Percentiles rank a stretch among this genome's conserved stretches.
Evolutionary conservation across 2,888 invertebrate species (phyloP).

Genomic region (Malacosoma neustria): DNA sequence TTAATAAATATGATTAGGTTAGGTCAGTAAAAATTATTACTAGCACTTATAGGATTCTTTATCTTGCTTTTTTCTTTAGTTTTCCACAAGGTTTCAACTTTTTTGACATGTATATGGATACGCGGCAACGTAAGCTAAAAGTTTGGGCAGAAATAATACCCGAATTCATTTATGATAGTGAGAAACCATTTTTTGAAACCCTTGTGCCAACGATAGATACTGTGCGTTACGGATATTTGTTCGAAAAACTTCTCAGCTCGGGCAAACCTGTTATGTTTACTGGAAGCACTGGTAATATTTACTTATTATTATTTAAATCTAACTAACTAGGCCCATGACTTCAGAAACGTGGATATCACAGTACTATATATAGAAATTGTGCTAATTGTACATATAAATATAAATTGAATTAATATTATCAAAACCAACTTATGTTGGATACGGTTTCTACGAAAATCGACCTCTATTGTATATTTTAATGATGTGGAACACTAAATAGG

Average conservation of each 20-base stretch:
- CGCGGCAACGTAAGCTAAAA: conserved; percentile 80
- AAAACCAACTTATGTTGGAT: too few species aligned
- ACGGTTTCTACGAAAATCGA: too few species aligned
- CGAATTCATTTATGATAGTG: conserved; percentile 79
- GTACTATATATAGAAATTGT: too few species aligned
- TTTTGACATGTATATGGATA: conserved; percentile 86
- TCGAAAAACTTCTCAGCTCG: conserved; percentile 82
- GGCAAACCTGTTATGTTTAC: conserved; percentile 89
- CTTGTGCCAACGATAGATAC: conserved; percentile 94
- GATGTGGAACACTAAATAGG: too few species aligned
- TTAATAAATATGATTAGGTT: too few species aligned
- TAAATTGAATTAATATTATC: too few species aligned
- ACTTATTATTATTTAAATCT: background rate
- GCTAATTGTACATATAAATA: too few species aligned
- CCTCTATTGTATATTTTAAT: too few species aligned
- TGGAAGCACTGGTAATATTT: conserved; percentile 83
- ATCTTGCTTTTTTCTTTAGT: conserved; percentile 51
- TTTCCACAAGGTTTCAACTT: conserved; percentile 79
- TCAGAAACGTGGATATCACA: too few species aligned
- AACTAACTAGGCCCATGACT: too few species aligned
- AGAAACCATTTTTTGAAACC: conserved; percentile 89
- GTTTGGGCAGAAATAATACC: conserved; percentile 88
- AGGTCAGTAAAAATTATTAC: too few species aligned
- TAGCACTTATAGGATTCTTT: too few species aligned
- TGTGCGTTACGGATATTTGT: conserved; percentile 87